A percentile compares a stretch with the other conserved stretches of the same genome.
Evolutionary conservation across 1,140 invertebrate species (phyloP).

Genomic region (Ceratina japonica): DNA sequence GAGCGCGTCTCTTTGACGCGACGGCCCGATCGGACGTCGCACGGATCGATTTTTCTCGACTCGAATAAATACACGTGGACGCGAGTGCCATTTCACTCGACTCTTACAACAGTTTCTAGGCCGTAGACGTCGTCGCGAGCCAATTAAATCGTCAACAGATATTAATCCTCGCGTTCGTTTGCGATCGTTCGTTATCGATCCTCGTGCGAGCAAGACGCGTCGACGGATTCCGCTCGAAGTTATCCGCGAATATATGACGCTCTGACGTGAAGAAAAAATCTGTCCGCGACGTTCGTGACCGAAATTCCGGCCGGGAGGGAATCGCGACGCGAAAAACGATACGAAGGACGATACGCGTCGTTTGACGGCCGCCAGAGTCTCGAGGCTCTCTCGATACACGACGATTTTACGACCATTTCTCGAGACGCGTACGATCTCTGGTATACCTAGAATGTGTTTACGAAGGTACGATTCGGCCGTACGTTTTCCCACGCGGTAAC

Average conservation of each 20-base stretch:
- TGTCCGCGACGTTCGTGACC: not conserved
- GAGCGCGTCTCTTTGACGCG: too few relatives aligned
- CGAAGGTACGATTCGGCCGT: not conserved
- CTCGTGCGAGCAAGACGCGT: not conserved
- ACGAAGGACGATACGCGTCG: not conserved
- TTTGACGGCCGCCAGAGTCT: not conserved
- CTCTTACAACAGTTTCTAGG: not conserved
- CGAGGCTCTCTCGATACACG: conserved; percentile 2
- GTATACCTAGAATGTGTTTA: conserved; percentile 40
- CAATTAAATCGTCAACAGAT: not conserved
- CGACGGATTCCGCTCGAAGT: not conserved
- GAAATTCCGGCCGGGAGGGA: not conserved
- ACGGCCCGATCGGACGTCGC: too few relatives aligned
- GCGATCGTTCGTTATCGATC: too few relatives aligned
- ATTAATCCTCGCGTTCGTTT: not conserved
- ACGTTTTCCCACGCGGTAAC: too few relatives aligned
- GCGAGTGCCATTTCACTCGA: not conserved
- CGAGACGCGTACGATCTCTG: not conserved
- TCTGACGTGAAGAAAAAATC: not conserved
- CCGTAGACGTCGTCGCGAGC: too few relatives aligned
- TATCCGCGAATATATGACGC: conserved; percentile 34
- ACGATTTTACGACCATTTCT: not conserved
- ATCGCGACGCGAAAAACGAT: not conserved
- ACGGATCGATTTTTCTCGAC: not conserved
- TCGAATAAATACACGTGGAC: too few relatives aligned